Evolutionary conservation across 2,888 invertebrate species (phyloP), one percentile per base, ranked within the genome.

Genomic region (Drosophila pseudotakahashii): DNA sequence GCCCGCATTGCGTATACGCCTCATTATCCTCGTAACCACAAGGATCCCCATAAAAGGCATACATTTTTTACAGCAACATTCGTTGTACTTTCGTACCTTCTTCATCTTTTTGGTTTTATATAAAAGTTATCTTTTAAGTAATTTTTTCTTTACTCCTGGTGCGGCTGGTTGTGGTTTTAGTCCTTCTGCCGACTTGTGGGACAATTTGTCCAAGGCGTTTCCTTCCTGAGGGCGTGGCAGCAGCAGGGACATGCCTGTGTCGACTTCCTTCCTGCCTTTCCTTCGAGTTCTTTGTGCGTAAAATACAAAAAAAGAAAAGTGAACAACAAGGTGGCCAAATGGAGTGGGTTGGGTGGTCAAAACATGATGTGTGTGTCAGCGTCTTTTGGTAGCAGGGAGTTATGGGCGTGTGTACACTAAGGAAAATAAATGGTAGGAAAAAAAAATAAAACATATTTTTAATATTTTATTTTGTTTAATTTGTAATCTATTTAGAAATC

Each of bases 181-280:
- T 6, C 42, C 45, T 47, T 23, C 57, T 23, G 23, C 26, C 41
- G 47, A 34, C 34, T 47, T 55, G 30, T 53, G 34, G 53, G 54
- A 70, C 83, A 84, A 84, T 84, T 84, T 84, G 83, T 84, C 78
- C 74, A 68, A 66, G 70, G 50, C 55, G 73, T 52, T 80, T 83
- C 78, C 83, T 73, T 80, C 76, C 78, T 64, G 75, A 51, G 66
- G 73, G 72, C 57, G 68, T 66, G 64, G 68, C 61, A 41, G 58
- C 57, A 37, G 63, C 70, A 68, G 64, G 59, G 54, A 67, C 60
- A 74, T 72, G 86, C 73, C 62, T 70, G 69, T 77, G 86, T 75
- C 73, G 63, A 81, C 83, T 83, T 83, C 83, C 86, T 85, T 82
- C 83, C 86, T 62, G 70, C 48, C 61, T 55, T 48, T 62, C 55